These are phyloP conservation scores for Orestias chungarensis DNA, from an alignment of 2,797 vertebrate genomes.

Conservation along the genomic window DNA sequence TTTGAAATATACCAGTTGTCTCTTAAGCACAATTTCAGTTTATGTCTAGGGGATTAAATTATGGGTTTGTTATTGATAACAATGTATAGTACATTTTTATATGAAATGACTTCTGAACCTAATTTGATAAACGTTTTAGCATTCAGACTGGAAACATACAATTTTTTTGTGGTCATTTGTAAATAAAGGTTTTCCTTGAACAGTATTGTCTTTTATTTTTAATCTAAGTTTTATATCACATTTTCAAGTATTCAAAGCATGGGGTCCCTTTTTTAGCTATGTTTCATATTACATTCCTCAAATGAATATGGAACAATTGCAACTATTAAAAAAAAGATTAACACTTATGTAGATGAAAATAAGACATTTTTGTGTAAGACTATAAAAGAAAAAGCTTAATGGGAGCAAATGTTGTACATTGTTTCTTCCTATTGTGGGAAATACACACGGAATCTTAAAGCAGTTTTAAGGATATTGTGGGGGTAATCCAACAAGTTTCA, in stretches of 20 bases:
- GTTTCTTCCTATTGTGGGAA: too few species aligned
- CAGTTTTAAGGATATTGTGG: too few species aligned
- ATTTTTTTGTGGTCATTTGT: slow-evolving; percentile 82
- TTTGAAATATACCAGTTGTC: slow-evolving; percentile 79
- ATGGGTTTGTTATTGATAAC: slow-evolving; percentile 78
- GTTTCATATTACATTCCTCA: too few species aligned
- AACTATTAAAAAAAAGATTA: too few species aligned
- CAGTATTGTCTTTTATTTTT: slow-evolving; percentile 21
- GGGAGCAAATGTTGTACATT: too few species aligned
- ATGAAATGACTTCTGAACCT: slow-evolving; percentile 80
- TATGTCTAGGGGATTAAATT: slow-evolving; percentile 85
- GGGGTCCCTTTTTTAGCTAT: too few species aligned
- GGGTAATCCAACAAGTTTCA: too few species aligned
- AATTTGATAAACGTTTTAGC: slow-evolving; percentile 85
- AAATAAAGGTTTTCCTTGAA: slow-evolving; percentile 84
- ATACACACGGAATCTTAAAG: too few species aligned
- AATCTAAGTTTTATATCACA: neutral
- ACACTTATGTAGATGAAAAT: too few species aligned
- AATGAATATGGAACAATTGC: too few species aligned
- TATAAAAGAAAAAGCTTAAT: too few species aligned
- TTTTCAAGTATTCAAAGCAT: neutral
- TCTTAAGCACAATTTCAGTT: slow-evolving; percentile 85
- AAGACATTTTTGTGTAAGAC: too few species aligned
- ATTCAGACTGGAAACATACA: slow-evolving; percentile 81
- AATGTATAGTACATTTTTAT: slow-evolving; percentile 86